A percentile compares a stretch with the other conserved stretches of the same genome.
Evolutionary conservation across 2,888 invertebrate genomes (phyloP).

Genomic region (Drosophila algonquin): DNA sequence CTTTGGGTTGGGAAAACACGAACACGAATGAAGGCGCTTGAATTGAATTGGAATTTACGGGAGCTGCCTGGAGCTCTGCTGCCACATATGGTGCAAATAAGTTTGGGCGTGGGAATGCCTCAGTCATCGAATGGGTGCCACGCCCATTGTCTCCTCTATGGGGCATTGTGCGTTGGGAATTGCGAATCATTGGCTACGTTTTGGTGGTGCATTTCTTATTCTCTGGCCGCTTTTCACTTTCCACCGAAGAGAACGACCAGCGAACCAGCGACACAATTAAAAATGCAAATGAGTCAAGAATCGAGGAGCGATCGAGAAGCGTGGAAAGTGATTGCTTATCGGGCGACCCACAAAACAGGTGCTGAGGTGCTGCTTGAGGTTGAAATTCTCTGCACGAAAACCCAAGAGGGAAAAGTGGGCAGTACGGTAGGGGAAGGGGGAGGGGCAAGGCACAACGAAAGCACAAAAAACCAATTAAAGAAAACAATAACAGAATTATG

Average conservation of each 20-base stretch:
- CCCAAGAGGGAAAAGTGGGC: slow-evolving; percentile 28
- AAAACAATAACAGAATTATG: slow-evolving; percentile 54
- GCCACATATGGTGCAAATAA: slow-evolving; percentile 55
- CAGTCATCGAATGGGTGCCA: slow-evolving; percentile 22
- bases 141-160: slow-evolving; percentile 22
- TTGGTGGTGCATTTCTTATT: neutral
- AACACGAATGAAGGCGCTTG: slow-evolving; percentile 40
- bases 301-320: slow-evolving; percentile 50
- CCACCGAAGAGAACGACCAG: slow-evolving; percentile 33
- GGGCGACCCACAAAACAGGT: slow-evolving; percentile 40
- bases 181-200: neutral
- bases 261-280: slow-evolving; percentile 54
- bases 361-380: neutral
- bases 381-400: slow-evolving; percentile 30
- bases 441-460: neutral
- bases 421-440: too few relatives aligned
- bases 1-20: slow-evolving; percentile 78
- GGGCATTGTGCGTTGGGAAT: slow-evolving; percentile 55
- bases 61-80: slow-evolving; percentile 26
- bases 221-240: slow-evolving; percentile 58
- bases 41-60: slow-evolving; percentile 71
- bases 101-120: slow-evolving; percentile 67
- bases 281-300: slow-evolving; percentile 67
- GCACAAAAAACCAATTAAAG: slow-evolving; percentile 50
- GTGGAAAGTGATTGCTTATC: slow-evolving; percentile 69